phyloP scores from a whole-genome alignment of 2,113 vertebrate genomes.

The Cryptomyrus ogoouensis region DNA sequence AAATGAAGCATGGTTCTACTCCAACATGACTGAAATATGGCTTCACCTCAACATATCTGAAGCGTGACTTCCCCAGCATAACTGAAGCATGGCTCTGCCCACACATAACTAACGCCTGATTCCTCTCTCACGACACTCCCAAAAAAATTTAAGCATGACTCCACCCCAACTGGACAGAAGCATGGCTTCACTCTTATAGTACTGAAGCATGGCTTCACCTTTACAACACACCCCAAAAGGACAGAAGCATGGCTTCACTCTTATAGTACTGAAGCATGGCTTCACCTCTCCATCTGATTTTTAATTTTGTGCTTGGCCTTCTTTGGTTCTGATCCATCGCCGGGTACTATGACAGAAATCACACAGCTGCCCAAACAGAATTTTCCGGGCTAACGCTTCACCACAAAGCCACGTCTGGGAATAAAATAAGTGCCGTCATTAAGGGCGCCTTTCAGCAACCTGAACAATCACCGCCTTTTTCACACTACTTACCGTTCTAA shows the following conservation, averaged over 20 bases:
- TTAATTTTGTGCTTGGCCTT: not conserved
- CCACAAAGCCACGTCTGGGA: not conserved
- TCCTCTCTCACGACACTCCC: not conserved
- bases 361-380: not conserved
- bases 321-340: not conserved
- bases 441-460: not conserved
- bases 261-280: not conserved
- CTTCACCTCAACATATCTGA: not conserved
- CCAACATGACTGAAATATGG: not conserved
- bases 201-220: not conserved
- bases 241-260: not conserved
- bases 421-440: conserved; percentile 2
- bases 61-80: not conserved
- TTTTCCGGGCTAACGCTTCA: not conserved
- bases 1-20: not conserved
- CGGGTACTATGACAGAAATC: not conserved
- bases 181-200: not conserved
- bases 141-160: not conserved
- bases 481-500: not conserved
- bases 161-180: not conserved
- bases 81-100: not conserved
- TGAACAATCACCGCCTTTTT: not conserved
- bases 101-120: not conserved
- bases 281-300: not conserved
- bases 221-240: not conserved